Base-by-base conservation (phyloP, 2,888 invertebrate genomes). In the Sminthurides aquaticus region DNA sequence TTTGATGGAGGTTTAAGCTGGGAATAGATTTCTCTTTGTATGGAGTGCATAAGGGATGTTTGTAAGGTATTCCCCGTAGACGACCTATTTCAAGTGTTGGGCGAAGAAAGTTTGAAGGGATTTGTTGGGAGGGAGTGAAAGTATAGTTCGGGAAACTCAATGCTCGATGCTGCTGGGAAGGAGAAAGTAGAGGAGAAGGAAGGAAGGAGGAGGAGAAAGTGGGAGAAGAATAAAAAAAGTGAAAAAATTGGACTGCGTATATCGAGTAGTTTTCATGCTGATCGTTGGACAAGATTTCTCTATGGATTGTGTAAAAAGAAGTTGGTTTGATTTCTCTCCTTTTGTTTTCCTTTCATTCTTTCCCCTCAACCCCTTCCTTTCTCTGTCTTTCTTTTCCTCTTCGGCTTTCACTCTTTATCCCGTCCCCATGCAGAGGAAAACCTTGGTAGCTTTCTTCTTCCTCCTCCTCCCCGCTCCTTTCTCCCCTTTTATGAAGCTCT, bases 341-440 rank as follows among this genome's bases (percentile, higher is more conserved):
- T 34, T 34, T 34, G 43, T 34, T 34, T 34, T 34, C 43, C 43
- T 34, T 34, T 34, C 43, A 34, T 34, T 34, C 43, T 34, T 34
- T 34, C 43, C 43, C 43, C 43, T 34, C 43, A 11, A 34, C 43
- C 43, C 43, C 43, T 34, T 34, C 43, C 57, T 57, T 57, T 29
- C 22, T 57, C 57, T 26, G 11, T 28, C 29, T 57, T 20, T 29
- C 24, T 3, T 57, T 57, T 43, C n/a, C n/a, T 43, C 58, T 58
- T 24, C 28, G 18, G 22, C 34, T 58, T 43, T 58, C 43, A 20
- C 43, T 26, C 56, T 24, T 27, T 27, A 24, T 58, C 58, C 34
- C 25, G 34, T 58, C 29, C 43, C n/a, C 25, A 22, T 20, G 20
- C n/a, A 27, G 25, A 3, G 34, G 57, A 57, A 29, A 58, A 43